These are phyloP conservation scores for Dicyrtoma fusca DNA, from an alignment of 2,888 invertebrate species.

Conservation along the genomic window DNA sequence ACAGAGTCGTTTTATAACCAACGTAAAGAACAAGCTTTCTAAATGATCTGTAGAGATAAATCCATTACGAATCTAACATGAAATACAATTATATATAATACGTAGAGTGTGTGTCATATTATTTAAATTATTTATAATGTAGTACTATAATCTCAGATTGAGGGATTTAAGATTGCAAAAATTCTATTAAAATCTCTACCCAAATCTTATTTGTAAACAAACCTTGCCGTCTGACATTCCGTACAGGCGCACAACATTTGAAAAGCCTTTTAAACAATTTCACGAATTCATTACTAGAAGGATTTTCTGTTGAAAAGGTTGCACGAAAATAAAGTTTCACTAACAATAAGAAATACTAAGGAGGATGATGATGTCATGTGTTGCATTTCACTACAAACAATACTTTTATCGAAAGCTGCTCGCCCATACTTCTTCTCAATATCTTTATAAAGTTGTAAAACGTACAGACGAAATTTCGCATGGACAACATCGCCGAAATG, in stretches of 20 bases:
- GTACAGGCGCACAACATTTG: background rate
- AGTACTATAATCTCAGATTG: background rate
- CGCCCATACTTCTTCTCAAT: background rate
- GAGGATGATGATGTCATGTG: background rate
- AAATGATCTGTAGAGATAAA: slow-evolving; percentile 15
- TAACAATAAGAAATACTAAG: too few species aligned
- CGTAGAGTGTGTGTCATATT: too few species aligned
- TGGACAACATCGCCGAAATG: background rate
- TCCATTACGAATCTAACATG: too few species aligned
- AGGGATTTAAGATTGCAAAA: background rate
- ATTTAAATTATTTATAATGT: background rate
- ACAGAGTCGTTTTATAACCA: slow-evolving; percentile 6
- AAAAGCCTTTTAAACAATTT: background rate
- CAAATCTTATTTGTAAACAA: background rate
- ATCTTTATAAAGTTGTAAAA: slow-evolving; percentile 9
- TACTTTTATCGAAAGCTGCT: slow-evolving; percentile 12
- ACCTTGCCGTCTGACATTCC: background rate
- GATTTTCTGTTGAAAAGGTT: slow-evolving; percentile 8
- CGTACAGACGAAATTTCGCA: slow-evolving; percentile 6
- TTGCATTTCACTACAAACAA: background rate
- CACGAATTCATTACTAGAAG: background rate
- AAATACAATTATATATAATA: background rate
- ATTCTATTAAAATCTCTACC: too few species aligned
- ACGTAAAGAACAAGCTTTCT: slow-evolving; percentile 2
- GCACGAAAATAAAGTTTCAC: background rate